phyloP scores from a whole-genome alignment of 1,140 invertebrate genomes.

The Saccostrea echinata region DNA sequence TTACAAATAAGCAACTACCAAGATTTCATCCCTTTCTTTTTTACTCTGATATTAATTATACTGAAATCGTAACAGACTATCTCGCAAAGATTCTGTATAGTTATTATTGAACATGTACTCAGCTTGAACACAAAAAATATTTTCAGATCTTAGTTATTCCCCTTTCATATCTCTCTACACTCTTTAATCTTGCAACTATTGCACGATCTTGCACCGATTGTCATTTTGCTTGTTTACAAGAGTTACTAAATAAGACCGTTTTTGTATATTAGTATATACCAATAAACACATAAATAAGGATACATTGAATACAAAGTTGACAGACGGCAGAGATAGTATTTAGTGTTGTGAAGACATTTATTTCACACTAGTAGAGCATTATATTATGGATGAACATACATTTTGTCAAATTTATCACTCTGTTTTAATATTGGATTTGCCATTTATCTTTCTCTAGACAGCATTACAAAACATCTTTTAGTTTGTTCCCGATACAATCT shows the following conservation, averaged over 20 bases:
- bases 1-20: too few species aligned
- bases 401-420: background rate
- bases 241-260: background rate
- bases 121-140: too few species aligned
- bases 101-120: too few species aligned
- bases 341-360: background rate
- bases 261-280: background rate
- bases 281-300: background rate
- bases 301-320: background rate
- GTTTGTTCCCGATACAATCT: background rate
- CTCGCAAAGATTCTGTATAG: too few species aligned
- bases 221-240: background rate
- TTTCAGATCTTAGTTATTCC: too few species aligned
- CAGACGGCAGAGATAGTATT: background rate
- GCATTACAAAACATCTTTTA: background rate
- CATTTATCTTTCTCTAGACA: slow-evolving; percentile 10
- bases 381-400: background rate
- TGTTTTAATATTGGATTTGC: background rate
- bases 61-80: too few species aligned
- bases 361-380: background rate
- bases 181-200: background rate
- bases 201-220: background rate
- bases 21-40: too few species aligned
- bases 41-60: too few species aligned
- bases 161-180: too few species aligned